These are phyloP conservation scores for Drosophila multiciliata DNA, from an alignment of 2,888 invertebrate species.

Conservation along the genomic window DNA sequence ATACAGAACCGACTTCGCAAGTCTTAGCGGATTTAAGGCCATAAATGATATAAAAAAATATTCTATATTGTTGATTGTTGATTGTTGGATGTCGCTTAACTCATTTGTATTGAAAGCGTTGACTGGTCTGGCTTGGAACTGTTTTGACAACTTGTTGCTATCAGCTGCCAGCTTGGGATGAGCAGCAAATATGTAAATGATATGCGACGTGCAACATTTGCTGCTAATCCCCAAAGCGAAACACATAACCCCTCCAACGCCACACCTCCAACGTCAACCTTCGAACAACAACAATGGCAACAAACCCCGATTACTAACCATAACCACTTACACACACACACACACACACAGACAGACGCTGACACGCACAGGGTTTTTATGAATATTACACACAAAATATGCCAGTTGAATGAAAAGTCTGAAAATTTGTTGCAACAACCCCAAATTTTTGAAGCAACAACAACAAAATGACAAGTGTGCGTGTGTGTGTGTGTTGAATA, in stretches of 20 bases:
- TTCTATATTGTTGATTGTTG: constrained; percentile 26
- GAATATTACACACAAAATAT: constrained; percentile 65
- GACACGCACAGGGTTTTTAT: constrained; percentile 45
- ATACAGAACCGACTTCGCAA: constrained; percentile 4
- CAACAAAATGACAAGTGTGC: background rate
- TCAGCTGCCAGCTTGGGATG: constrained; percentile 29
- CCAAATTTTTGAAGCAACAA: constrained; percentile 3
- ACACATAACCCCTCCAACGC: constrained; percentile 1
- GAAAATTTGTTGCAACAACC: constrained; percentile 46
- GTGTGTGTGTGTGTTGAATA: constrained; percentile 36
- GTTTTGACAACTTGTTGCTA: constrained; percentile 57
- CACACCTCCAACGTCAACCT: background rate
- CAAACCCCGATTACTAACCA: constrained; percentile 26
- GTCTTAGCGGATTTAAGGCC: constrained; percentile 27
- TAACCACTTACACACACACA: constrained; percentile 35
- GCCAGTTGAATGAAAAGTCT: constrained; percentile 60
- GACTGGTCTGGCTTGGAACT: constrained; percentile 19
- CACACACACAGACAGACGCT: constrained; percentile 3
- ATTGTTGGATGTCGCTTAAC: constrained; percentile 39
- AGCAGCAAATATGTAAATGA: constrained; percentile 62
- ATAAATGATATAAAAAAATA: constrained; percentile 49
- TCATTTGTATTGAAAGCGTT: constrained; percentile 63
- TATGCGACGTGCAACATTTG: constrained; percentile 64
- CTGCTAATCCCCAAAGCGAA: constrained; percentile 55
- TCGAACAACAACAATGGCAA: constrained; percentile 1